Base-by-base conservation (phyloP, 2,797 vertebrate genomes). In the Sebastes minor region DNA sequence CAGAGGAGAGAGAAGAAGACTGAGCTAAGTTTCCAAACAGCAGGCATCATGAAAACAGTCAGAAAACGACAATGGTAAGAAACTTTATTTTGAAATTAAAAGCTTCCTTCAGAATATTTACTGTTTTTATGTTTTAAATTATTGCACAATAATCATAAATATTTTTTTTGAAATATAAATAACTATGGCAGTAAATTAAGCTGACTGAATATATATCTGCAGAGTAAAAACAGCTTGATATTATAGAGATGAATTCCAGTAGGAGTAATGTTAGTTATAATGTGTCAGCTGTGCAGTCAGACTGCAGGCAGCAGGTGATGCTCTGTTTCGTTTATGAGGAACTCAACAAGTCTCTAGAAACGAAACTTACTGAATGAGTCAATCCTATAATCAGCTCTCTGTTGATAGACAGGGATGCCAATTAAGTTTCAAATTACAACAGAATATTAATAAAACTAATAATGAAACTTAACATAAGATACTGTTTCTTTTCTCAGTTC, bases 31-130 rank as follows among this genome's bases (percentile, higher is more conserved):
- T 5, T 28, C 70, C 76, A 52, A n/a, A 10, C 71, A 64, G 64
- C 12, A 3, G 20, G 3, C 66, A 83, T 3, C 33, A 90, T 88
- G 85, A 20, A 6, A 3, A 3, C 11, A 0, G 0, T 1, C 16
- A 35, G 1, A 0, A 59, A 3, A 0, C 12, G 2, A 22, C 9
- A 9, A 10, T 16, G 89, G 89, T 87, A 25, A 42, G 83, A 76
- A 10, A 56, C 25, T 52, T 72, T 22, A 66, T 56, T 32, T 18
- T 25, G 3, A 73, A 38, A 38, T 1, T 59, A 11, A 6, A 42
- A 1, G 18, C 32, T 53, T 64, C 22, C 5, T 33, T 8, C 6
- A 6, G 13, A 42, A 14, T 42, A 28, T 42, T 67, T 20, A 12
- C 14, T 9, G 9, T 1, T n/a, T 32, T 28, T 32, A 11, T 10